These are phyloP conservation scores for Siniperca undulata DNA, from an alignment of 2,797 vertebrate genomes.

Conservation along the genomic window DNA sequence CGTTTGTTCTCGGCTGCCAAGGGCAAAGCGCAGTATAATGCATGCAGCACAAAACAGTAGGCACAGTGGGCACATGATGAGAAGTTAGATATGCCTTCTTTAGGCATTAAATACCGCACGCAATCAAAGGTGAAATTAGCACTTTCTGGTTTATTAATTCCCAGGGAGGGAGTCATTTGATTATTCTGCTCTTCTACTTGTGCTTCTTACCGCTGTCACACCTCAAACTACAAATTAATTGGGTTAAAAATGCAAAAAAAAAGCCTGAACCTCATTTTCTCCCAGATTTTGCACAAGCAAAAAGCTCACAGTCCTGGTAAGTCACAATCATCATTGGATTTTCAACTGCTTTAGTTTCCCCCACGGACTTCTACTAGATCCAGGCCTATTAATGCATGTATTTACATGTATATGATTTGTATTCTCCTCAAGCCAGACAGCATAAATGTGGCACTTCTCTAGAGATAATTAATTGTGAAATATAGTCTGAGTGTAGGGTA, in stretches of 20 bases:
- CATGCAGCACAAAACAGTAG: slow-evolving; percentile 50
- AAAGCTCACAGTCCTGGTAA: slow-evolving; percentile 18
- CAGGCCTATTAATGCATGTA: slow-evolving; percentile 30
- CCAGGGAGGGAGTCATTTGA: slow-evolving; percentile 73
- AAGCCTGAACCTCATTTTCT: slow-evolving; percentile 51
- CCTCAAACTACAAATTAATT: slow-evolving; percentile 81
- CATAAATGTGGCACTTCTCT: slow-evolving; percentile 31
- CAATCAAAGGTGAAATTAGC: slow-evolving; percentile 82
- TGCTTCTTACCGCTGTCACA: slow-evolving; percentile 75
- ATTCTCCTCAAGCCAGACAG: slow-evolving; percentile 30
- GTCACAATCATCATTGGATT: slow-evolving; percentile 50
- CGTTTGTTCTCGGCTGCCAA: slow-evolving; percentile 50
- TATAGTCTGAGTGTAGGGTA: slow-evolving; percentile 34
- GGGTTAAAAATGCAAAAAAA: slow-evolving; percentile 68
- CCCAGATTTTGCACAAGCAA: slow-evolving; percentile 43
- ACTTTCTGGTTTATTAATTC: slow-evolving; percentile 81
- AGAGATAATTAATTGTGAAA: slow-evolving; percentile 60
- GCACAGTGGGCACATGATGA: slow-evolving; percentile 64
- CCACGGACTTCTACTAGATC: slow-evolving; percentile 22
- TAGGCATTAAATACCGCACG: slow-evolving; percentile 72
- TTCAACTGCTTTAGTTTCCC: slow-evolving; percentile 25
- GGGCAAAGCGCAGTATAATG: slow-evolving; percentile 18
- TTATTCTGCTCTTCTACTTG: slow-evolving; percentile 74
- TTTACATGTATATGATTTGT: slow-evolving; percentile 59
- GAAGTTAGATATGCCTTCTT: slow-evolving; percentile 74